Evolutionary conservation across 2,888 invertebrate genomes (phyloP), one percentile per base, ranked within the genome.

Genomic region (Lamellibrachia columna): DNA sequence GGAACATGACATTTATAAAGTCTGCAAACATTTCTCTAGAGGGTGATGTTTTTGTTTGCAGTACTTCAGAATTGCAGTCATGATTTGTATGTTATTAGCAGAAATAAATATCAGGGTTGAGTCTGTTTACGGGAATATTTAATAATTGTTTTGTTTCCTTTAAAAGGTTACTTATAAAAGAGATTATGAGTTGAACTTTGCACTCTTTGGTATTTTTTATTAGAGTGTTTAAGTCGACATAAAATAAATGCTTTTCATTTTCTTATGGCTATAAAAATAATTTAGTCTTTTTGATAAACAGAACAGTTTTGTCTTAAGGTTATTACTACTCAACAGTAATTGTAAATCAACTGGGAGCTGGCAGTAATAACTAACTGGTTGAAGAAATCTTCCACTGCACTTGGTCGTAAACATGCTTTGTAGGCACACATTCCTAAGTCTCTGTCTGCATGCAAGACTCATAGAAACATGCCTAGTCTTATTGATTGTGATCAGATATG

Each of bases 401-500:
- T 22, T n/a, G 22, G 75, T 75, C 75, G 75, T 75, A 75, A 75
- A 75, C 75, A 75, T 11, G 75, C 75, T 75, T 75, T 75, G 75
- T 75, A 22, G 11, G 75, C 75, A 75, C 75, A 75, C 75, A 75
- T 75, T 75, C 75, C 75, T 11, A 75, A 75, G 75, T 75, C 75
- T 75, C 75, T 22, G 75, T n/a, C 75, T 0, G 22, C 22, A 3
- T 15, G 4, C 60, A 60, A 22, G n/a, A 22, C 75, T 75, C 75
- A 75, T 75, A 75, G 75, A 75, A 75, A 75, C 75, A 75, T 75
- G n/a, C n/a, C 75, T 75, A 75, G 75, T 75, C 75, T 40, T 40
- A 40, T 40, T 22, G 75, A 75, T 15, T 75, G 22, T 75, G 75
- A 11, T 75, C 75, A 75, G 75, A 75, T 75, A 75, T 22, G 22